A percentile compares a stretch with the other conserved stretches of the same genome.
Conservation (phyloP, 1,140 invertebrate genomes). For the Achatina immaculata region DNA sequence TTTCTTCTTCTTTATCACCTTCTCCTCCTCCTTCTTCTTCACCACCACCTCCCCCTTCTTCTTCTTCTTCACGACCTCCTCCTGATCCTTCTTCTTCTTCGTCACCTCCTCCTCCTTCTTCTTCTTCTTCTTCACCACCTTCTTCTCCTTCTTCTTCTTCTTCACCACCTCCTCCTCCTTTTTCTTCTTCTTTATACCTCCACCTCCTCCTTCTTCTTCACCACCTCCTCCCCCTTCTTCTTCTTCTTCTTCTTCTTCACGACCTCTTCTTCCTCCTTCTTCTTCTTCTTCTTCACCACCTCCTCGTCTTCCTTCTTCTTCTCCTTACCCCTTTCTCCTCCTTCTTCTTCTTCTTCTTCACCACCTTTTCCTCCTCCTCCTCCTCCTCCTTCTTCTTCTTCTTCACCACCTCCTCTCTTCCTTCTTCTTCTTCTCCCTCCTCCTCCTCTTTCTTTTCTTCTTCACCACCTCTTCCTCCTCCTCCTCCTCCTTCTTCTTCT, state of each 20-base stretch:
- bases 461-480: too few relatives aligned
- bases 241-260: background rate
- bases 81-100: background rate
- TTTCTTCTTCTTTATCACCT: constrained; percentile 12
- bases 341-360: too few relatives aligned
- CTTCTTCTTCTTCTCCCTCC: background rate
- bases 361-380: too few relatives aligned
- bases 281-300: background rate
- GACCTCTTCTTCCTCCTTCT: too few relatives aligned
- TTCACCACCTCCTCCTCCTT: background rate
- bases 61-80: background rate
- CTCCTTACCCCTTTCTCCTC: too few relatives aligned
- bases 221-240: background rate
- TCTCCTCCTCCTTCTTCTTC: constrained; percentile 21
- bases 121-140: background rate
- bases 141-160: background rate
- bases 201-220: too few relatives aligned
- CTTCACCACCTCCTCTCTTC: background rate
- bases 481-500: background rate
- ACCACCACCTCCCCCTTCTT: background rate
- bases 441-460: too few relatives aligned
- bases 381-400: too few relatives aligned
- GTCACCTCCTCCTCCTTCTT: background rate
- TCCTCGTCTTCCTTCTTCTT: too few relatives aligned
- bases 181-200: background rate